phyloP scores from a whole-genome alignment of 2,113 vertebrate species.

The Alligator sinensis region DNA sequence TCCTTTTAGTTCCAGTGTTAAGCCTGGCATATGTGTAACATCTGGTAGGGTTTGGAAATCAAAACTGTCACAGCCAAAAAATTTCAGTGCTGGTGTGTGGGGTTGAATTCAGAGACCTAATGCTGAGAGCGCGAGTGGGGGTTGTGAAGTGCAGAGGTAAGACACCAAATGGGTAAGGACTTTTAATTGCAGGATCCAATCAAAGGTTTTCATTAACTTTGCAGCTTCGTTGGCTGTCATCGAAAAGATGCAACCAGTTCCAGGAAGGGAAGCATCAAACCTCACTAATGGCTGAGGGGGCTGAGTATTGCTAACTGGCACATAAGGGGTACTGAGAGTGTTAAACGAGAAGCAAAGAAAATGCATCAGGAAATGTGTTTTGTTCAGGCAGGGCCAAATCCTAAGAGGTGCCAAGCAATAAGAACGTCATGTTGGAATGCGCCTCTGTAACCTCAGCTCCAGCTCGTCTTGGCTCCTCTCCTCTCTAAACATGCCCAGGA shows the following conservation, averaged over 20 bases:
- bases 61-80: not conserved
- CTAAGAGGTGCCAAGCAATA: slow-evolving; percentile 44
- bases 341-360: slow-evolving; percentile 22
- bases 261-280: slow-evolving; percentile 50
- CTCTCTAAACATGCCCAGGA: not conserved
- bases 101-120: not conserved
- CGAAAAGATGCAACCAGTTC: slow-evolving; percentile 7
- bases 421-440: slow-evolving; percentile 45
- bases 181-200: not conserved
- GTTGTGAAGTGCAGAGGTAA: not conserved
- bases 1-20: slow-evolving; percentile 26
- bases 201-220: slow-evolving; percentile 44
- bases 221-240: slow-evolving; percentile 24
- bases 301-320: not conserved
- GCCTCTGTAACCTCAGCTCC: slow-evolving; percentile 10
- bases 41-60: slow-evolving; percentile 26
- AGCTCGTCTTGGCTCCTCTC: slow-evolving; percentile 30
- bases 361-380: not conserved
- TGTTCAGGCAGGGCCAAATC: slow-evolving; percentile 20
- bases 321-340: slow-evolving; percentile 8
- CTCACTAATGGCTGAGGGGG: slow-evolving; percentile 42
- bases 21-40: not conserved
- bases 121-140: fast-evolving
- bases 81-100: not conserved
- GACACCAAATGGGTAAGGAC: not conserved